Conservation (phyloP, 2,888 invertebrate genomes). For the Eristalinus aeneus region DNA sequence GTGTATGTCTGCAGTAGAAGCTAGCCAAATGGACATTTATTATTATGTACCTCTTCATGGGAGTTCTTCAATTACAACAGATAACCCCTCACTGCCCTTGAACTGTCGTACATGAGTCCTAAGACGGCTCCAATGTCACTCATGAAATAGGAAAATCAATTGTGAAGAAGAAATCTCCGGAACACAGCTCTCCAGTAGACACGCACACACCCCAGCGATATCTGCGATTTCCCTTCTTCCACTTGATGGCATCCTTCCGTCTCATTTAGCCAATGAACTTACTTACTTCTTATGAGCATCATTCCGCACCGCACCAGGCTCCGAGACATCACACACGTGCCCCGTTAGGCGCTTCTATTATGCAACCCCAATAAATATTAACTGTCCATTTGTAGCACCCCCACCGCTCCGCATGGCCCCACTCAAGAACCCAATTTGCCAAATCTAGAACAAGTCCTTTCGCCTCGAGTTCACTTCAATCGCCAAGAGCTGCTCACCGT, state of each 20-base stretch:
- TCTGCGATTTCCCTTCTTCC: not conserved
- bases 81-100: too few relatives aligned
- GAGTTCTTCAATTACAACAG: too few relatives aligned
- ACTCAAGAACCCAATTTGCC: not conserved
- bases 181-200: not conserved
- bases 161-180: not conserved
- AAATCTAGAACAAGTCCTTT: not conserved
- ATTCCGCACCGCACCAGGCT: too few relatives aligned
- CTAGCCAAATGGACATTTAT: not conserved
- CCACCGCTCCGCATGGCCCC: not conserved
- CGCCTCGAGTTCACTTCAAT: not conserved
- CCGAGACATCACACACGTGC: constrained; percentile 6
- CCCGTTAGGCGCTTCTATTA: constrained; percentile 6
- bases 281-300: not conserved
- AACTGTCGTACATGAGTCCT: not conserved
- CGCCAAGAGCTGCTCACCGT: constrained; percentile 6
- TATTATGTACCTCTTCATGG: not conserved
- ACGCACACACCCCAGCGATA: not conserved
- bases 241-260: not conserved
- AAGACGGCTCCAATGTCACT: not conserved
- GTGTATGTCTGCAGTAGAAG: too few relatives aligned
- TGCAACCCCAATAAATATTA: constrained; percentile 37
- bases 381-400: constrained; percentile 39
- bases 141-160: not conserved
- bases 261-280: not conserved